These are phyloP conservation scores for Plestiodon gilberti DNA, from an alignment of 2,113 vertebrate species.

Conservation along the genomic window DNA sequence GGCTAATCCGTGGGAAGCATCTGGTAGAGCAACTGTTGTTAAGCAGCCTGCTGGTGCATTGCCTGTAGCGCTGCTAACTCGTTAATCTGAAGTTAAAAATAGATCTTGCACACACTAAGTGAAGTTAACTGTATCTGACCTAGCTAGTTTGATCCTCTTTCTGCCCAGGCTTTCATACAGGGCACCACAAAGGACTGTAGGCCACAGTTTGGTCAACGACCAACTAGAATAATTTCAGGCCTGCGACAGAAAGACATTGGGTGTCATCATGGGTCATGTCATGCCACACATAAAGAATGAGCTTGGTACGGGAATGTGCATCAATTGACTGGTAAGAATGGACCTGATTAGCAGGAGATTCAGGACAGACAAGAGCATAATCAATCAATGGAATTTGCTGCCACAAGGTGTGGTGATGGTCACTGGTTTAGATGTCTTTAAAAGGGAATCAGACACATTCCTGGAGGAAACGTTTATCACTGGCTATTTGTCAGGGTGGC, in stretches of 20 bases:
- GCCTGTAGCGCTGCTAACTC: constrained; percentile 57
- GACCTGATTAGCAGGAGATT: too few species aligned
- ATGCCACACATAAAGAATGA: background rate
- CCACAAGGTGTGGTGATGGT: background rate
- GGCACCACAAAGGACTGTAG: background rate
- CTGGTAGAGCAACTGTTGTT: constrained; percentile 69
- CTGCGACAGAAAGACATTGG: background rate
- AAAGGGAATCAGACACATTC: background rate
- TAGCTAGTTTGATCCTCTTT: constrained; percentile 29
- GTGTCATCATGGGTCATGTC: background rate
- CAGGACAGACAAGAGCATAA: background rate
- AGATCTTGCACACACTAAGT: constrained; percentile 60
- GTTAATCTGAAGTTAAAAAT: constrained; percentile 71
- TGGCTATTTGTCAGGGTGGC: too few species aligned
- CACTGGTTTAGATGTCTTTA: background rate
- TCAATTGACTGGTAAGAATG: background rate
- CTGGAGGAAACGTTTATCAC: too few species aligned
- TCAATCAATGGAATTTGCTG: background rate
- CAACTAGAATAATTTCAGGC: background rate
- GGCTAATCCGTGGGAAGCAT: constrained; percentile 62
- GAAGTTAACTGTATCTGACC: constrained; percentile 57
- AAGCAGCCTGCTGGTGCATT: constrained; percentile 59
- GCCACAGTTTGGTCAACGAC: background rate
- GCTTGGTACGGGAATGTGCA: background rate
- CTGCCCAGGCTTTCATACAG: background rate